Base-by-base conservation (phyloP, 2,797 vertebrate genomes). In the Falco peregrinus region DNA sequence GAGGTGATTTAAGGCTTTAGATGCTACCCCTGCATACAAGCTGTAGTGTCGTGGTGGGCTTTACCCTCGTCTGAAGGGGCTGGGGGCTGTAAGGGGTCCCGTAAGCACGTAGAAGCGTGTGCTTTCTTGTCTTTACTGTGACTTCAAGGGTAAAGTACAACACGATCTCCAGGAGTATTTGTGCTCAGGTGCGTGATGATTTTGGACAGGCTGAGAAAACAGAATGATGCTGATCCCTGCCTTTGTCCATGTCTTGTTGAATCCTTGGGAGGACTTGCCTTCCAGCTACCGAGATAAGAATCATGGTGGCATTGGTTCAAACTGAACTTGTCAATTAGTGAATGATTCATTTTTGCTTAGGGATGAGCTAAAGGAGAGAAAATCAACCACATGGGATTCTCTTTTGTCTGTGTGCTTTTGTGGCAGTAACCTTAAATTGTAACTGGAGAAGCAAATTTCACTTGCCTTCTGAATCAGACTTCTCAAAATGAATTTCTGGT, bases 111-210 rank as follows among this genome's bases (percentile, higher is more conserved):
- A 20, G 54, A 10, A 56, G 33, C 3, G 10, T 19, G 25, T 17
- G 35, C 22, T 39, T 41, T 15, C 10, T 41, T 59, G 9, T 35
- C 64, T 70, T 12, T 22, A 6, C 45, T 43, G 19, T 20, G 61
- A 13, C 9, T 61, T 54, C 6, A 29, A 4, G 37, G 56, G 39
- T 69, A 2, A 65, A 59, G 33, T 20, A 50, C 22, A 31, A 1
- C 15, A 0, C 1, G 35, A 45, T 89, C 28, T 71, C 33, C 33
- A 35, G 93, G 48, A 19, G 28, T 41, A 21, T n/a, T 69, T 26
- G n/a, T 17, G 22, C 53, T 50, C 47, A 2, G 43, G 1, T 78
- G 33, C 39, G 31, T 54, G 60, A 9, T 0, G 0, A 10, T 67
- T 28, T 13, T 10, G 63, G 71, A 16, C 6, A 22, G 1, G 0